These are phyloP conservation scores for Cottoperca gobio DNA, from an alignment of 2,797 vertebrate genomes.

Conservation along the genomic window DNA sequence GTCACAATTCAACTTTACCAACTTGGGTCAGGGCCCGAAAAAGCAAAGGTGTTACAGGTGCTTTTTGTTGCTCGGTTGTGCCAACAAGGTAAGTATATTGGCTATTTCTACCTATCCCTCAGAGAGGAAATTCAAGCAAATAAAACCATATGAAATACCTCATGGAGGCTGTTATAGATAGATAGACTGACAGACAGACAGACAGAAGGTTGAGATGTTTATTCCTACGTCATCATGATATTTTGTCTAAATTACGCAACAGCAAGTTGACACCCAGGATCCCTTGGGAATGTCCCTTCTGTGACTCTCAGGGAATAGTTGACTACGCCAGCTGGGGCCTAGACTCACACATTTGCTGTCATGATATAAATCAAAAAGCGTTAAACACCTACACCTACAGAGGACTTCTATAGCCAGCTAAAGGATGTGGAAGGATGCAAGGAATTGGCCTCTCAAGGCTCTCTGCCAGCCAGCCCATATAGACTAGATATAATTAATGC, in stretches of 20 bases:
- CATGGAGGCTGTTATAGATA: slow-evolving; percentile 45
- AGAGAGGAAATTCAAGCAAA: slow-evolving; percentile 33
- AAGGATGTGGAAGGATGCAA: slow-evolving; percentile 22
- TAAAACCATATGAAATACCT: slow-evolving; percentile 72
- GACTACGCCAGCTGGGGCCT: slow-evolving; percentile 75
- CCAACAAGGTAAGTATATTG: not conserved
- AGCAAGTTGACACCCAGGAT: slow-evolving; percentile 50
- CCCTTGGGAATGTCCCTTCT: slow-evolving; percentile 71
- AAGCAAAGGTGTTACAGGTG: not conserved
- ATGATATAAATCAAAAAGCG: slow-evolving; percentile 47
- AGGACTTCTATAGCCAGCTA: slow-evolving; percentile 31
- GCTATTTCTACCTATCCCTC: not conserved
- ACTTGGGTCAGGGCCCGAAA: not conserved
- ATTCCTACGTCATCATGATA: slow-evolving; percentile 23
- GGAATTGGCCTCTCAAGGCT: slow-evolving; percentile 26
- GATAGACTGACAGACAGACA: slow-evolving; percentile 1
- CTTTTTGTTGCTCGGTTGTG: not conserved
- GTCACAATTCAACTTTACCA: not conserved
- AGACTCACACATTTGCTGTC: slow-evolving; percentile 54
- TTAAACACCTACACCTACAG: slow-evolving; percentile 7
- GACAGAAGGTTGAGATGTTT: not conserved
- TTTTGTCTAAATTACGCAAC: slow-evolving; percentile 62
- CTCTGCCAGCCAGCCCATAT: slow-evolving; percentile 45
- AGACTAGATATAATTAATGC: slow-evolving; percentile 69
- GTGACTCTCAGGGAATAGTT: slow-evolving; percentile 60